Percentiles rank a stretch among this genome's conserved stretches.
Conservation (phyloP, 2,113 vertebrate species). For the Gymnarchus niloticus region DNA sequence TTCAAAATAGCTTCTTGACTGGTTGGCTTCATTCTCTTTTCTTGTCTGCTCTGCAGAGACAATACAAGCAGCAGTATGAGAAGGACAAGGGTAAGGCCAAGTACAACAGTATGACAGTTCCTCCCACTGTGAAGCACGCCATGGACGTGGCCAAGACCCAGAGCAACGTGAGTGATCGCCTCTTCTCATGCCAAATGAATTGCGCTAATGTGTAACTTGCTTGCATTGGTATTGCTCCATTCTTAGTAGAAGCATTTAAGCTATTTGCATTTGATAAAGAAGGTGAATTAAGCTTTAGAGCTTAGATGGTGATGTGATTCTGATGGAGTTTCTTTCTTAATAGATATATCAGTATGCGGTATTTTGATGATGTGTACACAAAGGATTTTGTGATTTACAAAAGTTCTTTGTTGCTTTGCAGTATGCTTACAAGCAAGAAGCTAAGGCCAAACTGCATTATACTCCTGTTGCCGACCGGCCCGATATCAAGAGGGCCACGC, state of each 20-base stretch:
- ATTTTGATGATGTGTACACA: neutral
- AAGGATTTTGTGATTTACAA: neutral
- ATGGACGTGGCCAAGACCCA: conserved; percentile 90
- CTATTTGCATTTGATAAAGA: neutral
- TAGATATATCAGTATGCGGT: too few species aligned
- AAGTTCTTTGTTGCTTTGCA: conserved; percentile 40
- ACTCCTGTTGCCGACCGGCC: conserved; percentile 83
- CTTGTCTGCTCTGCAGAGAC: conserved; percentile 61
- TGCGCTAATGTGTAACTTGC: neutral
- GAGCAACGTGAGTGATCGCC: conserved; percentile 73
- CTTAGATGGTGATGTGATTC: neutral
- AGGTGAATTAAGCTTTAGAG: neutral
- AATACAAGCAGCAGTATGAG: conserved; percentile 90
- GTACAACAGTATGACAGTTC: conserved; percentile 84
- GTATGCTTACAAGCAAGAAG: conserved; percentile 88
- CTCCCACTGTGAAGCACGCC: conserved; percentile 87
- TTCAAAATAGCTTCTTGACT: neutral
- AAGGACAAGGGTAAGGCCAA: conserved; percentile 89
- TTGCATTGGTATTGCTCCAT: neutral
- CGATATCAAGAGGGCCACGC: conserved; percentile 90
- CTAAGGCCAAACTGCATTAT: conserved; percentile 86
- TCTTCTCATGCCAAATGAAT: neutral
- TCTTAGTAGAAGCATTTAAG: neutral
- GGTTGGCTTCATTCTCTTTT: neutral
- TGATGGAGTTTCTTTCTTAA: neutral